Base-by-base conservation (phyloP, 2,113 vertebrate species). In the Centrocercus urophasianus region DNA sequence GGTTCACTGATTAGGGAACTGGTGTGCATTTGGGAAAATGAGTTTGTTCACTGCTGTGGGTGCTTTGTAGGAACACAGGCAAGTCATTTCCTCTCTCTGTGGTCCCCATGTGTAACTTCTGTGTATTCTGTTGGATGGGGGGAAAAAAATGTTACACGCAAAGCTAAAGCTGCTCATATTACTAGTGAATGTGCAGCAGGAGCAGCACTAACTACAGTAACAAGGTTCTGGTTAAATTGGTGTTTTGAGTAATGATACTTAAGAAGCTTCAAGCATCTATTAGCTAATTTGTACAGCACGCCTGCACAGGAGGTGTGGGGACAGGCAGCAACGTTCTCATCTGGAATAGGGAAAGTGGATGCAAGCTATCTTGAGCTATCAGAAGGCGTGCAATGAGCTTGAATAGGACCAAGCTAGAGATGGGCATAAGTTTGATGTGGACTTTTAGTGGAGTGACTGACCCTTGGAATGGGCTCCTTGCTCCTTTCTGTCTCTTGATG, bases 71-170 rank as follows among this genome's bases (percentile, higher is more conserved):
- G 11, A 64, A 56, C 28, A 19, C 24, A 52, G 69, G 50, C 67
- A 34, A 83, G 24, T 6, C 4, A 18, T 54, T 56, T 11, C 0
- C 19, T 4, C 28, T 57, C 66, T 52, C 19, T 3, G 1, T 24
- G 40, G 8, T 79, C 48, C 24, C 30, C 27, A 24, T 40, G 28
- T 14, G 27, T 28, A 34, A 21, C 3, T 25, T 52, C 5, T 50
- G 19, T 20, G 4, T 71, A 14, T 48, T 36, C 0, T 0, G 13
- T 25, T n/a, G 18, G 9, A 4, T 15, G 0, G 18, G 9, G 5
- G 18, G 0, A 3, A 17, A 25, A 24, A 42, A 32, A 0, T 4
- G 19, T 59, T 38, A 2, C 2, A 0, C 27, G 70, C 27, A 5
- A 16, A 15, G 15, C 0, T 30, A 82, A 64, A 22, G 30, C 11